Evolutionary conservation across 1,140 invertebrate genomes (phyloP), one percentile per base, ranked within the genome.

Genomic region (Euura lappo): DNA sequence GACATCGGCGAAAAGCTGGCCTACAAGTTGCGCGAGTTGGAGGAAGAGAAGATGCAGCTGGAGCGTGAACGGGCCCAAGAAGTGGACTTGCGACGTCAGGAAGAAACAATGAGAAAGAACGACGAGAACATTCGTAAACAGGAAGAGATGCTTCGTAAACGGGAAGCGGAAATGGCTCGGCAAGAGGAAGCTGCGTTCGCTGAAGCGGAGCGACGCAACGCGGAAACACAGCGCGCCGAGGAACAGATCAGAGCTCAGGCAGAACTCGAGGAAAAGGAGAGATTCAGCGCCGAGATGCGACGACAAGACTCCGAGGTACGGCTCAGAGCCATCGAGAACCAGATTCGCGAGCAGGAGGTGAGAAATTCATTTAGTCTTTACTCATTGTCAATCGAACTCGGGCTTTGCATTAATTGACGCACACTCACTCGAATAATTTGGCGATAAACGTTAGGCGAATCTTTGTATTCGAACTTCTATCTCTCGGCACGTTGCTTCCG

Each of bases 311-410:
- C 51, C 13, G 88, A 89, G 11, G 80, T 84, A 67, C 84, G 87
- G 75, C 86, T 91, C 47, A 85, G 87, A 74, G 89, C 88, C 69
- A 87, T 90, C 51, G 91, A 91, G 75, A 89, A 86, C 72, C 88
- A 90, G 79, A 90, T 90, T 76, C 85, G 88, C 64, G 88, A 90
- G 64, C 90, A 91, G 79, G 90, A 91, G 81, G 89, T 90, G 77
- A 70, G 75, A 73, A 8, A 6, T 6, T 65, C 73, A 60, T 68
- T 69, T n/a, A n/a, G 66, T 60, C 72, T 71, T 13, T 11, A 46
- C 28, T 28, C n/a, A n/a, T n/a, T n/a, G n/a, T n/a, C 28, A 0
- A 28, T 28, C 28, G 28, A 64, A 64, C 60, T 10, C 13, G 13
- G 10, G 13, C 28, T 28, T 28, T 28, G 28, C 28, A 28, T 28